Evolutionary conservation across 1,140 invertebrate species (phyloP).

Genomic region (Dreissena polymorpha): DNA sequence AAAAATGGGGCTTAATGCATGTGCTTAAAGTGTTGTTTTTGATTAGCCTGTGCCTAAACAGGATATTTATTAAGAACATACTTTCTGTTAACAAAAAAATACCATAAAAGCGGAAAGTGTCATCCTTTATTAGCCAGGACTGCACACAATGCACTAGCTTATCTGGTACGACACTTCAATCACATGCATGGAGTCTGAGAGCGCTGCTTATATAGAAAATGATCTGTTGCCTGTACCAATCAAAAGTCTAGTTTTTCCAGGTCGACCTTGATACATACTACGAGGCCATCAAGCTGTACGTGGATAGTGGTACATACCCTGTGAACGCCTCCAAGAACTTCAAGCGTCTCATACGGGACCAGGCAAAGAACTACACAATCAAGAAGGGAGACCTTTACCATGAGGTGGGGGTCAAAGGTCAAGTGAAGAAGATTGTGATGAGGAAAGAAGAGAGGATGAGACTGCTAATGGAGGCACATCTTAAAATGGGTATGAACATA

Average conservation of each 20-base stretch:
- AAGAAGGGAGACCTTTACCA: conserved; percentile 25
- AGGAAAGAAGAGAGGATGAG: conserved; percentile 25
- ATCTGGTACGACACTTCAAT: too few relatives aligned
- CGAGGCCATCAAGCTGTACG: conserved; percentile 27
- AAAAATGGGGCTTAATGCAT: too few relatives aligned
- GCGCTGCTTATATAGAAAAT: too few relatives aligned
- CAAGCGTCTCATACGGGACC: conserved; percentile 41
- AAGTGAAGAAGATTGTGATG: conserved; percentile 41
- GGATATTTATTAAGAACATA: too few relatives aligned
- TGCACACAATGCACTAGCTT: too few relatives aligned
- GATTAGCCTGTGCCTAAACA: too few relatives aligned
- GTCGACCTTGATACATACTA: conserved; percentile 47
- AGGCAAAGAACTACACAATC: conserved; percentile 20
- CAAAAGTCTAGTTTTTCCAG: background rate
- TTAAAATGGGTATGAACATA: conserved; percentile 2
- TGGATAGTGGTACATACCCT: conserved; percentile 15
- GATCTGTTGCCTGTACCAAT: too few relatives aligned
- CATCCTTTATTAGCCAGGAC: too few relatives aligned
- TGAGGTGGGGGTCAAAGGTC: conserved; percentile 16
- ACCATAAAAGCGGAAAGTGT: too few relatives aligned
- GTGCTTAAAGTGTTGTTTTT: too few relatives aligned
- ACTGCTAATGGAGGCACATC: conserved; percentile 17
- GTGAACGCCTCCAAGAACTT: conserved; percentile 7
- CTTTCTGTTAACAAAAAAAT: too few relatives aligned
- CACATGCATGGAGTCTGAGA: too few relatives aligned